Evolutionary conservation across 2,888 invertebrate genomes (phyloP), one percentile per base, ranked within the genome.

Genomic region (Caenorhabditis auriculariae): DNA sequence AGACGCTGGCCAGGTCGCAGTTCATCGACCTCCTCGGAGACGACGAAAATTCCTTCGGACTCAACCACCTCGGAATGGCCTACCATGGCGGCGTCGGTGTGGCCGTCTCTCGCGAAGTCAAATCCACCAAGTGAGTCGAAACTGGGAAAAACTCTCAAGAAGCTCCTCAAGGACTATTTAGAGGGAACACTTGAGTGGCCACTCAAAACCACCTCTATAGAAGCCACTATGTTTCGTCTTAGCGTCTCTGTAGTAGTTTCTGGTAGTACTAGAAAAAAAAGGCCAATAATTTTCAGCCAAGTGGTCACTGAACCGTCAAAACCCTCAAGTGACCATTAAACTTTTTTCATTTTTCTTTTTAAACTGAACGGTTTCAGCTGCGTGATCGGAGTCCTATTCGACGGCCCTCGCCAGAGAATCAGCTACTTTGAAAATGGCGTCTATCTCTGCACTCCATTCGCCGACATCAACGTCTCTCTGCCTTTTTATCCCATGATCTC

Each of bases 401-500:
- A 63, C 32, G 62, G 62, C 2, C 51, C 54, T 15, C 24, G 29
- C 7, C 21, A 39, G 29, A 37, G 21, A 15, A 19, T 63, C 15
- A 59, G 54, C 32, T 63, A 41, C 29, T 63, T 51, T 38, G 5
- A 51, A 4, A 45, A 63, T 38, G 54, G 51, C 7, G 28, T 32
- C 6, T 59, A 32, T 29, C 35, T 59, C 4, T 54, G 59, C 12
- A 63, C 62, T 23, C 62, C 62, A 4, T 63, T 63, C 28, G 28
- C 45, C 23, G n/a, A 59, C 27, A 54, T 63, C 35, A 47, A 63
- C 21, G 24, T 47, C 9, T 49, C 54, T 6, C 19, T 42, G 12
- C 37, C 43, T 2, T 44, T 53, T 4, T 63, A 59, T 21, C 62
- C 62, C 26, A 57, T 63, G 54, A 41, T 63, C 12, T 32, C 59